phyloP scores from a whole-genome alignment of 1,140 invertebrate species.

The Drosophila sulfurigaster region DNA sequence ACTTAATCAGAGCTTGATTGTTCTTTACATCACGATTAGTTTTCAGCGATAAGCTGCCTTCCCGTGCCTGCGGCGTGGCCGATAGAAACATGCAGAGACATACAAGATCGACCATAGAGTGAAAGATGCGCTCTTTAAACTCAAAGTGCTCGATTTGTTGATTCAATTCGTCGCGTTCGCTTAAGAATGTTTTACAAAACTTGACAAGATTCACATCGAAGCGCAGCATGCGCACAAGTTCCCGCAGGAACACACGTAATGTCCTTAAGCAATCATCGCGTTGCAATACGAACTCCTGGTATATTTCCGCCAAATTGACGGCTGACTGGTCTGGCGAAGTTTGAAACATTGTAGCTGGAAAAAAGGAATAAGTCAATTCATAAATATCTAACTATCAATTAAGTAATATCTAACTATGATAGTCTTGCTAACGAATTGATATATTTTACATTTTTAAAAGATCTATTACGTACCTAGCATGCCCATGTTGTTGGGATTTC shows the following conservation, averaged over 20 bases:
- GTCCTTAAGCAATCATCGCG: constrained; percentile 96
- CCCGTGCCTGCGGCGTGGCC: constrained; percentile 91
- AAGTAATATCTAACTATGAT: not conserved
- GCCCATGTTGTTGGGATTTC: constrained; percentile 97
- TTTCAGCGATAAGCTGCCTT: constrained; percentile 86
- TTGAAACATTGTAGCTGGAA: constrained; percentile 95
- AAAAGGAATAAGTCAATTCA: too few species aligned
- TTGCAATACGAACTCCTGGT: constrained; percentile 93
- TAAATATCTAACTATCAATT: too few species aligned
- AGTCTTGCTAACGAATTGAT: too few species aligned
- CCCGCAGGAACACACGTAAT: constrained; percentile 91
- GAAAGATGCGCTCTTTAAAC: constrained; percentile 93
- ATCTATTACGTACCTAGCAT: constrained; percentile 71
- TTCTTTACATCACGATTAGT: constrained; percentile 75
- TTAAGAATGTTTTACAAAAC: constrained; percentile 90
- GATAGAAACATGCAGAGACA: constrained; percentile 93
- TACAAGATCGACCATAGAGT: constrained; percentile 93
- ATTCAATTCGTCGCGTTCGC: constrained; percentile 87
- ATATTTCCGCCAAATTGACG: constrained; percentile 91
- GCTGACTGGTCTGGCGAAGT: constrained; percentile 91
- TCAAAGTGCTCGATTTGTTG: constrained; percentile 87
- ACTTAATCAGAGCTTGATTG: constrained; percentile 86
- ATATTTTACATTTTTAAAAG: too few species aligned
- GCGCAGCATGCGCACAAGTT: constrained; percentile 93
- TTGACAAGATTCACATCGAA: constrained; percentile 91